Evolutionary conservation across 1,140 invertebrate genomes (phyloP).

Genomic region (Rhagoletis pomonella): DNA sequence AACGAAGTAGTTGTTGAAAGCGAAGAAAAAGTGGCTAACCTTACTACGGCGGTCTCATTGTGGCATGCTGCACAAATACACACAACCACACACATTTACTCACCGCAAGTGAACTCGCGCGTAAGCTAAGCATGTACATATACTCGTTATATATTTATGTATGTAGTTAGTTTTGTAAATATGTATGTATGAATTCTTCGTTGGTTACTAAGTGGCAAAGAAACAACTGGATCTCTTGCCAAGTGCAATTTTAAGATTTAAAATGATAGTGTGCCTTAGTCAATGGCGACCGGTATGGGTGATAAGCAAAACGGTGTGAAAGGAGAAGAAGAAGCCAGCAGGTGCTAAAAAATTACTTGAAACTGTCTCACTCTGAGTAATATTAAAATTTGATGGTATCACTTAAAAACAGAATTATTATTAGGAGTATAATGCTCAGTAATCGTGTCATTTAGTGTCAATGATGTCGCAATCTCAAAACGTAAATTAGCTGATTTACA

Average conservation of each 20-base stretch:
- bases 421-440: too few relatives aligned
- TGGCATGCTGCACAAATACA: background rate
- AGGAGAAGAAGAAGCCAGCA: background rate
- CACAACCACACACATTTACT: background rate
- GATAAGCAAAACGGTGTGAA: background rate
- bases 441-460: too few relatives aligned
- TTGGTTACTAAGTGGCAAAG: background rate
- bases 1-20: background rate
- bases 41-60: background rate
- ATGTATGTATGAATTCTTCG: background rate
- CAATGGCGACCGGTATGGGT: conserved; percentile 55
- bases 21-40: background rate
- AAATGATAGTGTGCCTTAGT: conserved; percentile 65
- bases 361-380: too few relatives aligned
- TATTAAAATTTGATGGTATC: too few relatives aligned
- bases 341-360: background rate
- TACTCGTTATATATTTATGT: background rate
- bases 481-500: too few relatives aligned
- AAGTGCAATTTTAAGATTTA: conserved; percentile 68
- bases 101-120: background rate
- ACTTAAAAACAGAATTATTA: too few relatives aligned
- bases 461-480: too few relatives aligned
- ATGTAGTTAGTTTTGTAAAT: background rate
- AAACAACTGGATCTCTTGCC: conserved; percentile 63
- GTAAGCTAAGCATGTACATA: background rate